phyloP scores from a whole-genome alignment of 2,888 invertebrate species.

The Eupithecia vulgata region DNA sequence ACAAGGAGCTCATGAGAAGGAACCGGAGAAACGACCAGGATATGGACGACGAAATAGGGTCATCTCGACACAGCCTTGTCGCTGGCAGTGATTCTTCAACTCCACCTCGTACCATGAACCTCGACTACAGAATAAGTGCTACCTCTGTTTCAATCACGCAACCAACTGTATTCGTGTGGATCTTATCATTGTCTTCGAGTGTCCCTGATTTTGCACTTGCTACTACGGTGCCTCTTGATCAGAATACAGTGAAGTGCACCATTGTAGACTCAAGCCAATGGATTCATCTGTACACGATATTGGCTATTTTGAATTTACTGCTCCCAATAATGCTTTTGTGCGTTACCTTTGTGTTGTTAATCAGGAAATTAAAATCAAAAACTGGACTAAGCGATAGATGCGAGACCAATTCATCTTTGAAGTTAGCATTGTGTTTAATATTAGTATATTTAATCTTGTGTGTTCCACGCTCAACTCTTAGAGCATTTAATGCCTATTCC shows the following conservation, averaged over 20 bases:
- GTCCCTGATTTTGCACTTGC: slow-evolving; percentile 84
- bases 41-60: slow-evolving; percentile 75
- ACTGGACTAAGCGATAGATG: slow-evolving; percentile 52
- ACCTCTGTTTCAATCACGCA: slow-evolving; percentile 76
- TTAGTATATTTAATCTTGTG: slow-evolving; percentile 64
- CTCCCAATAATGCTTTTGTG: slow-evolving; percentile 69
- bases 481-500: slow-evolving; percentile 64
- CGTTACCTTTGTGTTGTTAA: slow-evolving; percentile 58
- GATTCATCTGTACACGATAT: slow-evolving; percentile 70
- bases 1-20: slow-evolving; percentile 66
- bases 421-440: slow-evolving; percentile 71
- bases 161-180: slow-evolving; percentile 84
- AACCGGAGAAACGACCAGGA: slow-evolving; percentile 62
- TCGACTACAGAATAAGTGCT: slow-evolving; percentile 79
- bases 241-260: slow-evolving; percentile 74
- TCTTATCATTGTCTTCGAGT: slow-evolving; percentile 83
- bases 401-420: slow-evolving; percentile 66
- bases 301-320: slow-evolving; percentile 72
- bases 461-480: slow-evolving; percentile 67
- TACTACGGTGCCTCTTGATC: slow-evolving; percentile 70
- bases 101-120: slow-evolving; percentile 79
- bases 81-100: slow-evolving; percentile 77
- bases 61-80: slow-evolving; percentile 78
- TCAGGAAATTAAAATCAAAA: slow-evolving; percentile 65
- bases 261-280: slow-evolving; percentile 80